Percentiles rank a stretch among this genome's conserved stretches.
These are phyloP conservation scores for Papilio demoleus DNA, from an alignment of 2,888 invertebrate genomes.

Conservation along the genomic window DNA sequence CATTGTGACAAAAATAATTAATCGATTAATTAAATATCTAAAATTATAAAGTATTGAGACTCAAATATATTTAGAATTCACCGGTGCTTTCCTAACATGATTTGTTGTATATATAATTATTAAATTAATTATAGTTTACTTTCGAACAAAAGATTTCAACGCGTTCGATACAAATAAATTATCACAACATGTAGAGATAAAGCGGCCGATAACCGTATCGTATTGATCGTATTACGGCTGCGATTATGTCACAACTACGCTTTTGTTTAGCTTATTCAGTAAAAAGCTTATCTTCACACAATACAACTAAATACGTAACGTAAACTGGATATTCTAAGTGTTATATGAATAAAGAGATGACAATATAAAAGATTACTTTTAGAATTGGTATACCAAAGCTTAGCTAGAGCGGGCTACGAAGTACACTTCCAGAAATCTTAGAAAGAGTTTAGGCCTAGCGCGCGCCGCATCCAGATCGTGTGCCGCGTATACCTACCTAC, in stretches of 20 bases:
- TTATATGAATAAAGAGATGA: neutral
- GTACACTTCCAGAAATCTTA: conserved; percentile 73
- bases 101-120: no score
- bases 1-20: no score
- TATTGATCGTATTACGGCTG: conserved; percentile 69
- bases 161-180: conserved; percentile 64
- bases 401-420: conserved; percentile 61
- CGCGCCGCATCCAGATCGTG: conserved; percentile 60
- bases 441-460: conserved; percentile 72
- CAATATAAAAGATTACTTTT: conserved; percentile 43
- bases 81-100: no score
- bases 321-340: neutral
- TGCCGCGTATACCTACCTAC: conserved; percentile 68
- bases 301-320: neutral
- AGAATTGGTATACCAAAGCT: conserved; percentile 65
- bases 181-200: conserved; percentile 65
- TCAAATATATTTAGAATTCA: no score
- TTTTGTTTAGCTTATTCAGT: conserved; percentile 50
- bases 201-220: conserved; percentile 63
- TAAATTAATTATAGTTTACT: conserved; percentile 40
- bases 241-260: conserved; percentile 58
- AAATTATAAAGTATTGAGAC: neutral
- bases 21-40: neutral
- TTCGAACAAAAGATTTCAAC: conserved; percentile 77
- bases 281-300: conserved; percentile 20